These are phyloP conservation scores for Megalops atlanticus DNA, from an alignment of 2,113 vertebrate genomes.

Conservation along the genomic window DNA sequence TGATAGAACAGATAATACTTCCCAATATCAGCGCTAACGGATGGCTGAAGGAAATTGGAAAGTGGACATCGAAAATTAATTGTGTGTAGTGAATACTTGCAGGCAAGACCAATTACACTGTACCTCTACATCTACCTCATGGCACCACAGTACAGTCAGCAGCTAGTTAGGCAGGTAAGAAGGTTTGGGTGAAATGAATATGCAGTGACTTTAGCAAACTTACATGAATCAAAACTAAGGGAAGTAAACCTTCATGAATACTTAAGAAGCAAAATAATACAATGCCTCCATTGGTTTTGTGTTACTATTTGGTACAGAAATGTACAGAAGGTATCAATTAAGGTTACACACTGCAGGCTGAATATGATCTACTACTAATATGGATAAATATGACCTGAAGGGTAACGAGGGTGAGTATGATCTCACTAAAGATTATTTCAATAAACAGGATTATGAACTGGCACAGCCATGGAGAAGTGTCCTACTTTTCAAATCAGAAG, in stretches of 20 bases:
- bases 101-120: background rate
- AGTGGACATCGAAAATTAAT: no score
- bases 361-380: no score
- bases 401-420: no score
- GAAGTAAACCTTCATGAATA: background rate
- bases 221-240: background rate
- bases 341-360: background rate
- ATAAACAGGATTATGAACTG: constrained; percentile 24
- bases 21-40: background rate
- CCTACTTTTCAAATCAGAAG: constrained; percentile 29
- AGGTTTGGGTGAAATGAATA: background rate
- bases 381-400: no score
- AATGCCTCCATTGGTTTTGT: background rate
- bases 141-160: background rate
- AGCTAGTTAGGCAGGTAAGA: background rate
- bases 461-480: constrained; percentile 76
- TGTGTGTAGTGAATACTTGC: background rate
- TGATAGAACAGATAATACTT: background rate
- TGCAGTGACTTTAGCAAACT: background rate
- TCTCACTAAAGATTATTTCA: no score
- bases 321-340: background rate
- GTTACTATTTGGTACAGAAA: no score
- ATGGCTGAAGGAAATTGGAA: background rate
- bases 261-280: constrained; percentile 6
- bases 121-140: background rate